Percentiles rank a stretch among this genome's conserved stretches.
phyloP scores from a whole-genome alignment of 2,797 vertebrate species.

The Rhinella marina region DNA sequence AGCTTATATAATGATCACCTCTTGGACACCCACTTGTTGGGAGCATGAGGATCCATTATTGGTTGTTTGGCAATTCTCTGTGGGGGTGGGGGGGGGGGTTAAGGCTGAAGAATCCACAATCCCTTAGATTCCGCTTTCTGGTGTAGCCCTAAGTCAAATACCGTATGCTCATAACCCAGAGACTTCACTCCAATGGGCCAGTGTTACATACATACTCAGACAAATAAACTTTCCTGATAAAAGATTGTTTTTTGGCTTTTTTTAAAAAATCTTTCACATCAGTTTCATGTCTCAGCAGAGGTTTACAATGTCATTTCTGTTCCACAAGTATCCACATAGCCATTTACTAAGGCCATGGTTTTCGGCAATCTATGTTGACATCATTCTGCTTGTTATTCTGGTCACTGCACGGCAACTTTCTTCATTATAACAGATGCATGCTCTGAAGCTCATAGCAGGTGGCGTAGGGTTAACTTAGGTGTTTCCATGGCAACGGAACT shows the following conservation, averaged over 20 bases:
- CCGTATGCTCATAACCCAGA: no score
- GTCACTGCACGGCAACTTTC: background rate
- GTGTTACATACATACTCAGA: background rate
- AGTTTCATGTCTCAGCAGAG: background rate
- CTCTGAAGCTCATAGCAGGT: background rate
- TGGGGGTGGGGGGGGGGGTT: no score
- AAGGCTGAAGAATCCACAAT: no score
- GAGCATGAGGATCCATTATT: no score
- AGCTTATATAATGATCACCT: no score
- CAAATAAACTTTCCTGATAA: background rate
- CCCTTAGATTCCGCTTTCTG: no score
- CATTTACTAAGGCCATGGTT: background rate
- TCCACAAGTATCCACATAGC: background rate
- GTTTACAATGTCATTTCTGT: background rate
- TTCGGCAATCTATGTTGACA: background rate
- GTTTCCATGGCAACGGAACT: background rate
- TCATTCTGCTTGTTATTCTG: constrained; percentile 9
- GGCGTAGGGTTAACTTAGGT: constrained; percentile 41
- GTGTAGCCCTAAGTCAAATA: no score
- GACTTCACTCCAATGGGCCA: background rate
- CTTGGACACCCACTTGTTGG: no score
- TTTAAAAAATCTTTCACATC: background rate
- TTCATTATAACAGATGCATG: background rate
- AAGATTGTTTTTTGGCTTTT: background rate
- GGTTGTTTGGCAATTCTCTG: no score